Base-by-base conservation (phyloP, 2,888 invertebrate species). In the Aspidiotus destructor region DNA sequence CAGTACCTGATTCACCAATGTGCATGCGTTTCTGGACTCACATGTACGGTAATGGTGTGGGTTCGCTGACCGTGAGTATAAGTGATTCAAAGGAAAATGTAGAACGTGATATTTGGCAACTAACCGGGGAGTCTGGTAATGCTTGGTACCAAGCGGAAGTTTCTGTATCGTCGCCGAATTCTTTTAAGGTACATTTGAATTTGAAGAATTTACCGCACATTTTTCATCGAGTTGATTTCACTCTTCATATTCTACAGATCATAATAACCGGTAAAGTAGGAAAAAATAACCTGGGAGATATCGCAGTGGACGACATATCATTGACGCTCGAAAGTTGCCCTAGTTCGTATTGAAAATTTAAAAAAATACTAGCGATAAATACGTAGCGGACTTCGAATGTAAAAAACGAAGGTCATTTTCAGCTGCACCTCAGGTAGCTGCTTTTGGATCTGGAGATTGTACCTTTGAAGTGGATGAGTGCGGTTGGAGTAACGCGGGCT, bases 401-500 rank as follows among this genome's bases (percentile, higher is more conserved):
- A 44, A 44, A 8, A 44, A 8, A 55, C 9, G n/a, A n/a, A 11
- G 11, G 15, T 11, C 10, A n/a, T 15, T 61, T 60, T 3, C 68
- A 79, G 79, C 78, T 68, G 78, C 79, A 2, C 81, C 81, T 0
- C 81, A 81, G 75, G 79, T 80, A 2, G 81, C 81, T 1, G 79
- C 81, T 2, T 76, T 79, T 8, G 74, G 76, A 41, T 75, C 78
- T 1, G 80, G 81, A 7, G 82, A 82, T 72, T 83, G 83, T 72
- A 82, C 81, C 6, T 83, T 83, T 73, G 83, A 83, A 75, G 79
- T 81, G n/a, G 82, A 83, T 72, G 81, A 82, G 72, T 83, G 83
- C 72, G 81, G 80, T 0, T 83, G 83, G 83, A 77, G 75, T 42
- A 80, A 80, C 72, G 77, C 79, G 1, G 77, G 76, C 3, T 74